A percentile compares a stretch with the other conserved stretches of the same genome.
Conservation (phyloP, 2,113 vertebrate genomes). For the Pygoscelis adeliae region DNA sequence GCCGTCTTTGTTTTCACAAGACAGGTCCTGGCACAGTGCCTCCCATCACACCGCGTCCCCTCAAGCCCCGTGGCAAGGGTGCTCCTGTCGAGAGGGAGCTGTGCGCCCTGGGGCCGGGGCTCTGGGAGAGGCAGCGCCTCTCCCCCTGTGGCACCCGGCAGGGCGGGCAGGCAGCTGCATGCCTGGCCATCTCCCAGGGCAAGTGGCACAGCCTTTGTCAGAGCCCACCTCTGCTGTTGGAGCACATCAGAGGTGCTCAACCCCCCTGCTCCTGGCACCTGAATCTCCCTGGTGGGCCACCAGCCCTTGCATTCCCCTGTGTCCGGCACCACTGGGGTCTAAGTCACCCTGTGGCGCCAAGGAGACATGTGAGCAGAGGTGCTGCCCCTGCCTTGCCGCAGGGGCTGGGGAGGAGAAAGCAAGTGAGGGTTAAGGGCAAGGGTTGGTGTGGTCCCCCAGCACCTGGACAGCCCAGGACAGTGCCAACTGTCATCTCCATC, state of each 20-base stretch:
- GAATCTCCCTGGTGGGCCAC: not conserved
- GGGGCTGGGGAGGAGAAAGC: not conserved
- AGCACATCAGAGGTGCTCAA: not conserved
- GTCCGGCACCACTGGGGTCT: not conserved
- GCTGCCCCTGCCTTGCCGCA: not conserved
- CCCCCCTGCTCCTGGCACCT: not conserved
- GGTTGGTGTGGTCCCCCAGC: not conserved
- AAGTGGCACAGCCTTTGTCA: not conserved
- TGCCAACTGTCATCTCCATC: not conserved
- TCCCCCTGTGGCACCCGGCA: not conserved
- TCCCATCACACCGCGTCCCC: rapidly evolving
- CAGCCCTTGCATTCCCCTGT: not conserved
- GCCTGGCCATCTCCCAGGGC: not conserved
- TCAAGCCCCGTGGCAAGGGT: rapidly evolving
- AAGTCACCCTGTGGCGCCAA: not conserved
- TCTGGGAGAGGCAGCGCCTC: not conserved
- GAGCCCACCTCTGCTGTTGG: not conserved
- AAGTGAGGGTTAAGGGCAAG: not conserved
- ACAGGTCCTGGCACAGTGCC: not conserved
- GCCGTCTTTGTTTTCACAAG: not conserved
- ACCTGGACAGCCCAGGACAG: not conserved
- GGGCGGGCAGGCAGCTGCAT: rapidly evolving
- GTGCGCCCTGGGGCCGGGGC: rapidly evolving
- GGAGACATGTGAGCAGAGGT: rapidly evolving
- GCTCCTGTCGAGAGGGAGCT: not conserved